Evolutionary conservation across 1,140 invertebrate genomes (phyloP).

Genomic region (Bombus affinis): DNA sequence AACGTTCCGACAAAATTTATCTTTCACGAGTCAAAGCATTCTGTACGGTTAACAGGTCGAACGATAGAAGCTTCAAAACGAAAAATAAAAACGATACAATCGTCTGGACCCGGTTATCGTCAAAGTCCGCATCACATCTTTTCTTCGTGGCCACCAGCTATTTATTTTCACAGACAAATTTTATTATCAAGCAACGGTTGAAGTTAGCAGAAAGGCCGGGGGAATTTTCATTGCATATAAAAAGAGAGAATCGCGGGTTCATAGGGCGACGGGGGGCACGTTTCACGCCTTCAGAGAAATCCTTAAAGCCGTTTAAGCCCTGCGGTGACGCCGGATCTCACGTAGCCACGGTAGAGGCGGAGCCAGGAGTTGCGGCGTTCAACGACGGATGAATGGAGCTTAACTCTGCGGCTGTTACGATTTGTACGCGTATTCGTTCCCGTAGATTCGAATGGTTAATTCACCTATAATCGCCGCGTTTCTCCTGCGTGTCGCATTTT

Average conservation of each 20-base stretch:
- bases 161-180: constrained; percentile 50
- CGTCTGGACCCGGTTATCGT: background rate
- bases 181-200: constrained; percentile 46
- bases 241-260: constrained; percentile 21
- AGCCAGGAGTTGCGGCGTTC: constrained; percentile 27
- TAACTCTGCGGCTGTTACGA: constrained; percentile 63
- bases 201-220: background rate
- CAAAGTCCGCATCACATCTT: background rate
- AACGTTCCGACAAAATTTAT: no score
- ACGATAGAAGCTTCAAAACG: no score
- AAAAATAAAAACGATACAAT: background rate
- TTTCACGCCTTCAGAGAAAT: constrained; percentile 60
- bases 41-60: no score
- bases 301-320: constrained; percentile 62
- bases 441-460: constrained; percentile 65
- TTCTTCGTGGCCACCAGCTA: background rate
- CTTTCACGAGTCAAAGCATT: no score
- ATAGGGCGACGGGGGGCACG: constrained; percentile 3
- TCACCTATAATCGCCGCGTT: constrained; percentile 51
- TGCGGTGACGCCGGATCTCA: constrained; percentile 66
- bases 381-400: constrained; percentile 69
- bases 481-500: background rate
- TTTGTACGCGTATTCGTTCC: constrained; percentile 63
- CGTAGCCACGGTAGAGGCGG: constrained; percentile 43
- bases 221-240: constrained; percentile 48